Base-by-base conservation (phyloP, 2,888 invertebrate species). In the Lasioglossum figueresi region DNA sequence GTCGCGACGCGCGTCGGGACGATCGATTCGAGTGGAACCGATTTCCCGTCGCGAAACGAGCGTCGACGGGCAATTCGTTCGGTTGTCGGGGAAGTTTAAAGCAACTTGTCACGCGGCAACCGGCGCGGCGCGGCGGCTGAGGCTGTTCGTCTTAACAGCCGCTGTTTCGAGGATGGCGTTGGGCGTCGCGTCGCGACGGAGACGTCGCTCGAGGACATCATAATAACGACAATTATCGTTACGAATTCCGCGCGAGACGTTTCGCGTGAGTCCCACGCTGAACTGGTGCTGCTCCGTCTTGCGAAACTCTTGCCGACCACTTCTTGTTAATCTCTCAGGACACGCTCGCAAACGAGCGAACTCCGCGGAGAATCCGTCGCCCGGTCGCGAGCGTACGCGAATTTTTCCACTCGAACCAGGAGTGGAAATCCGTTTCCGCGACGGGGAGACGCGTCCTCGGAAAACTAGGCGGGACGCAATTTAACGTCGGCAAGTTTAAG, bases 191-290 rank as follows among this genome's bases (percentile, higher is more conserved):
- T n/a, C 52, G 52, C 4, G 40, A 56, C 52, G 34, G 63, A 23
- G 59, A 66, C 31, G 31, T 71, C 43, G 45, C 48, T 48, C 48
- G 23, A 19, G 48, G 70, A 77, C 88, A 85, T 84, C 81, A 83
- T 83, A 88, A 87, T 83, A 85, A 89, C 83, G 85, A 88, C 82
- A 85, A 85, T 88, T 88, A 85, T 89, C 86, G 88, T 89, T 86
- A 79, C 56, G 81, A 89, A 83, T 88, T 84, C 72, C 75, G 71
- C 40, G 56, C 77, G 48, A 48, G 77, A 31, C 31, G 73, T 16
- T 66, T 12, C 31, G 37, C 70, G 16, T 16, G 76, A 76, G 34
- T 27, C 52, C 68, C 66, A 31, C 76, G 16, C 5, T 45, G 12
- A 8, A 63, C 63, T n/a, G n/a, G n/a, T n/a, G 8, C 0, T 8